phyloP scores from a whole-genome alignment of 2,797 vertebrate genomes.

The Gallirallus australis region DNA sequence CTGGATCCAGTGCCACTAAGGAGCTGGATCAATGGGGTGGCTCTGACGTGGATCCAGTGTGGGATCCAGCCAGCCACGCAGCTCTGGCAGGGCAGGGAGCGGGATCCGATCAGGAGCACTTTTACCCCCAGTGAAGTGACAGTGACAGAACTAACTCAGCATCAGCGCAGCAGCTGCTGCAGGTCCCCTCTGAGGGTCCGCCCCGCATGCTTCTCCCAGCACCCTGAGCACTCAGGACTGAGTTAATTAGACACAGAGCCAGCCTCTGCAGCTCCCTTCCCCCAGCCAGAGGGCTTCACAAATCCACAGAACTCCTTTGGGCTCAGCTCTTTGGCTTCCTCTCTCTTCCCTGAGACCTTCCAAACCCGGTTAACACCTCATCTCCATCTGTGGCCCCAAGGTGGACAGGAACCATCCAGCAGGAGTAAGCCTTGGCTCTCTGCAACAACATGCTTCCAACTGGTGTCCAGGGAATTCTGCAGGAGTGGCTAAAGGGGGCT shows the following conservation, averaged over 20 bases:
- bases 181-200: not conserved
- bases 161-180: accelerated
- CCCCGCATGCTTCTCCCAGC: not conserved
- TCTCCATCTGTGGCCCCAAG: not conserved
- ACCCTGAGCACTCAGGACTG: not conserved
- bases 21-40: not conserved
- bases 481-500: not conserved
- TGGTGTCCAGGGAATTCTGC: not conserved
- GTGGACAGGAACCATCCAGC: not conserved
- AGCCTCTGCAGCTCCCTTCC: not conserved
- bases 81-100: not conserved
- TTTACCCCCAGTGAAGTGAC: not conserved
- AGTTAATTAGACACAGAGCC: not conserved
- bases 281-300: not conserved
- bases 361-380: not conserved
- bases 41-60: not conserved
- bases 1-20: not conserved
- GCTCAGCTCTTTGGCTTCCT: not conserved
- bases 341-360: no score
- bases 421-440: not conserved
- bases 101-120: not conserved
- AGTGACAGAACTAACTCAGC: not conserved
- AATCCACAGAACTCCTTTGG: not conserved
- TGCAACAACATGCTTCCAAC: not conserved
- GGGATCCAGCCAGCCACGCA: not conserved